Conservation (phyloP, 2,113 vertebrate species). For the Pogona vitticeps region DNA sequence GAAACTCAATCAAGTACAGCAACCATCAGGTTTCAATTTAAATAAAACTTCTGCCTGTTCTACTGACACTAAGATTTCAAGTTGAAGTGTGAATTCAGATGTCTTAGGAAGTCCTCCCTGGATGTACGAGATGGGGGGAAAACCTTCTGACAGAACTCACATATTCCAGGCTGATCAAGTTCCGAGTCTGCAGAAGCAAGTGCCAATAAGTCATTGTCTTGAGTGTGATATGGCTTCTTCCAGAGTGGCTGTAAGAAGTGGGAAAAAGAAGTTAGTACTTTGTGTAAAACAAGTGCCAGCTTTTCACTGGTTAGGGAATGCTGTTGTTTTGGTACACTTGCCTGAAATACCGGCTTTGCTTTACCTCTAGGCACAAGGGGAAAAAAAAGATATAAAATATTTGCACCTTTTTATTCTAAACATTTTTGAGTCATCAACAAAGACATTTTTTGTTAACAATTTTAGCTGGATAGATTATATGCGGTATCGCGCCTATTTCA, state of each 20-base stretch:
- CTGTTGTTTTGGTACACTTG: neutral
- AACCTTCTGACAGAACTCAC: constrained; percentile 92
- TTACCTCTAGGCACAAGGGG: neutral
- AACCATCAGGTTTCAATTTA: constrained; percentile 45
- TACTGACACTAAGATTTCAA: constrained; percentile 80
- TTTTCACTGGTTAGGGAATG: constrained; percentile 23
- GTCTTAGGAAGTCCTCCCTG: constrained; percentile 86
- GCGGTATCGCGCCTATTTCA: neutral
- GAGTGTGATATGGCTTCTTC: constrained; percentile 84
- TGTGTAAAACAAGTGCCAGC: constrained; percentile 45
- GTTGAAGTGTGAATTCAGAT: constrained; percentile 95
- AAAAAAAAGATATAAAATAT: neutral
- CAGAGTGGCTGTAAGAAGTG: constrained; percentile 84
- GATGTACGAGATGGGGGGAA: constrained; percentile 86
- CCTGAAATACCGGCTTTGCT: neutral
- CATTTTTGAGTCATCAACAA: neutral
- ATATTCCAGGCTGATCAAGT: constrained; percentile 82
- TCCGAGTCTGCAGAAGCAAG: constrained; percentile 77
- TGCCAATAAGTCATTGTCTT: constrained; percentile 76
- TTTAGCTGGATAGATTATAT: neutral
- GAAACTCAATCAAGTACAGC: constrained; percentile 54
- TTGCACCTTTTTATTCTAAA: constrained; percentile 11
- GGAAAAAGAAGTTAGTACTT: constrained; percentile 65
- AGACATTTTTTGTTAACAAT: neutral
- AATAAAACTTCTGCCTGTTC: constrained; percentile 57